A percentile compares a stretch with the other conserved stretches of the same genome.
phyloP scores from a whole-genome alignment of 2,797 vertebrate genomes.

The Chaetophractus vellerosus region DNA sequence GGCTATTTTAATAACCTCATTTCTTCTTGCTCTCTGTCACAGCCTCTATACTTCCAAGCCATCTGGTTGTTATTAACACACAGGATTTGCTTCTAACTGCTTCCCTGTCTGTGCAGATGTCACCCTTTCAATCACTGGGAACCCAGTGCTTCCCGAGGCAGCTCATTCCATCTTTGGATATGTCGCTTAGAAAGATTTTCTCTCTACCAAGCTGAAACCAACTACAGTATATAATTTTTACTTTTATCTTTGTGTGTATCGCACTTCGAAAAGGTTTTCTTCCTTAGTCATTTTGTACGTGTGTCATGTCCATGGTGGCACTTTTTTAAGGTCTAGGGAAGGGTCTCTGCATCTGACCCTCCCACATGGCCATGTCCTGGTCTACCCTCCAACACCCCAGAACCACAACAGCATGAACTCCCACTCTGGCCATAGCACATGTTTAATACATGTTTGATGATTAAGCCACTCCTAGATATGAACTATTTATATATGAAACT shows the following conservation, averaged over 20 bases:
- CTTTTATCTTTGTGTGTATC: not conserved
- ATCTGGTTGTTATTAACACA: conserved; percentile 19
- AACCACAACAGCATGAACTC: not conserved
- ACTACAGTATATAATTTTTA: not conserved
- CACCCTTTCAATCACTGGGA: not conserved
- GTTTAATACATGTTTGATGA: conserved; percentile 17
- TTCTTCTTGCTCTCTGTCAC: not conserved
- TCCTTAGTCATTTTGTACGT: not conserved
- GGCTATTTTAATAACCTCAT: not conserved
- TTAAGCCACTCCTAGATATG: not conserved
- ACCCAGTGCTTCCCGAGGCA: not conserved
- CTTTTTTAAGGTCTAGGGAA: not conserved
- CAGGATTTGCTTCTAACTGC: conserved; percentile 36
- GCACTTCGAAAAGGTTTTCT: not conserved
- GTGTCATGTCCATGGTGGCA: not conserved
- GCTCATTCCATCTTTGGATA: not conserved
- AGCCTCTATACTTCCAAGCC: not conserved
- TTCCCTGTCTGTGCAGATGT: conserved; percentile 6
- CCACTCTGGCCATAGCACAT: not conserved
- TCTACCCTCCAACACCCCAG: not conserved
- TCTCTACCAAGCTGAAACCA: not conserved
- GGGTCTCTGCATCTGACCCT: not conserved
- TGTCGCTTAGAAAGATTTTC: not conserved
- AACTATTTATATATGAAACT: conserved; percentile 37
- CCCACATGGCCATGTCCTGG: not conserved